Conservation (phyloP, 2,113 vertebrate species). For the Mionectes macconnelli region DNA sequence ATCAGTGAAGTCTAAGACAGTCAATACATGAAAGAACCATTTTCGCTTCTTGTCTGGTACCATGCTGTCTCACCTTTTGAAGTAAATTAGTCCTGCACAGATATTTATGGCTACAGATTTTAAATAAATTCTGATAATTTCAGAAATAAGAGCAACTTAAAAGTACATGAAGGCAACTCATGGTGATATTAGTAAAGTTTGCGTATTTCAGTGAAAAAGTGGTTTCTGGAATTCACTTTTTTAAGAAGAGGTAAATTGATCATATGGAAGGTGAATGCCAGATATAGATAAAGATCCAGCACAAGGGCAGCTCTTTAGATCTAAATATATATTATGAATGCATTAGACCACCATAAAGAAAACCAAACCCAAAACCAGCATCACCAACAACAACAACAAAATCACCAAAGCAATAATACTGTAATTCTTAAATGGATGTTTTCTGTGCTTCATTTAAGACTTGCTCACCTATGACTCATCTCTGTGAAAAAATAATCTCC, state of each 20-base stretch:
- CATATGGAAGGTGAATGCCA: background rate
- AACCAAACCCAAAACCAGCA: background rate
- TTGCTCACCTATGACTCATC: slow-evolving; percentile 85
- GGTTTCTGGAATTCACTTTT: background rate
- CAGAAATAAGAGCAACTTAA: background rate
- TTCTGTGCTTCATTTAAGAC: slow-evolving; percentile 71
- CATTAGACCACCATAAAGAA: background rate
- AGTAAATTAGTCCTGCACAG: background rate
- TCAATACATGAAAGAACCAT: background rate
- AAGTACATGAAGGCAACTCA: background rate
- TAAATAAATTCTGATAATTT: background rate
- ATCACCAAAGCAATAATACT: background rate
- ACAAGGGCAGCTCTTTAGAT: background rate
- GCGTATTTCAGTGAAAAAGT: background rate
- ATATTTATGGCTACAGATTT: background rate
- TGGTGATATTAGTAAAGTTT: background rate
- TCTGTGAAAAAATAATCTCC: slow-evolving; percentile 90
- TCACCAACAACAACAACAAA: too few species aligned
- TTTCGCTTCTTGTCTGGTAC: background rate
- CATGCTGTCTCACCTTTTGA: background rate
- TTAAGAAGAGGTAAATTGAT: background rate
- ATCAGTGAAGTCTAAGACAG: background rate
- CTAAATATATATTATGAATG: background rate
- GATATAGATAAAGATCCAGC: background rate
- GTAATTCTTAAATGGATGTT: background rate